phyloP scores from a whole-genome alignment of 2,888 invertebrate species.

The Amphipoea oculea region DNA sequence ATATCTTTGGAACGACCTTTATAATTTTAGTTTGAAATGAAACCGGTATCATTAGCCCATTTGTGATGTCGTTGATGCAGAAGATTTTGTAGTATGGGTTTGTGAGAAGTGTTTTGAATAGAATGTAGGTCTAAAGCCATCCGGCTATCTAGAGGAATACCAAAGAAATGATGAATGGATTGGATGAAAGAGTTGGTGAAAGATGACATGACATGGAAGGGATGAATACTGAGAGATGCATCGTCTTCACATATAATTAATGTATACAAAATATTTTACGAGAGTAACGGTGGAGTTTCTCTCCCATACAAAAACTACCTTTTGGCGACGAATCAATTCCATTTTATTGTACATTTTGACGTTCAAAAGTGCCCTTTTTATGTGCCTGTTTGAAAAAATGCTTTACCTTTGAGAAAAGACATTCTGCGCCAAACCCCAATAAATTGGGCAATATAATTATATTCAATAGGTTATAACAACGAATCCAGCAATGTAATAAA shows the following conservation, averaged over 20 bases:
- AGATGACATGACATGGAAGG: too few species aligned
- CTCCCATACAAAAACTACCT: too few species aligned
- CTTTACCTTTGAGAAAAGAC: not conserved
- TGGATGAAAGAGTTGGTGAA: not conserved
- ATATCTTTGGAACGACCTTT: constrained; percentile 19
- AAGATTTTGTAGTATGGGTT: not conserved
- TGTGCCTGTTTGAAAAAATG: too few species aligned
- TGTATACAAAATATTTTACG: too few species aligned
- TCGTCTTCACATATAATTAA: too few species aligned
- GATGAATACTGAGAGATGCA: not conserved
- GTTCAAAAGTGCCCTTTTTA: too few species aligned
- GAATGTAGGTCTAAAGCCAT: not conserved
- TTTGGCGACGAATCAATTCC: too few species aligned
- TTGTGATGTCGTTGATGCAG: not conserved
- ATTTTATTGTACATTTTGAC: too few species aligned
- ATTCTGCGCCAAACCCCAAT: not conserved
- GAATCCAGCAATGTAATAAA: not conserved
- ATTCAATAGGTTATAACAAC: not conserved
- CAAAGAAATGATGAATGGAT: not conserved
- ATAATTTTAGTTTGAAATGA: constrained; percentile 21
- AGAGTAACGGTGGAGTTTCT: too few species aligned
- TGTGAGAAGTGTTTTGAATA: not conserved
- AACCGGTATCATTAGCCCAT: constrained; percentile 39
- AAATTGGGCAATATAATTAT: not conserved
- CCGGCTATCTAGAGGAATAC: not conserved